Evolutionary conservation across 2,797 vertebrate species (phyloP).

Genomic region (Petrocephalus sullivani): DNA sequence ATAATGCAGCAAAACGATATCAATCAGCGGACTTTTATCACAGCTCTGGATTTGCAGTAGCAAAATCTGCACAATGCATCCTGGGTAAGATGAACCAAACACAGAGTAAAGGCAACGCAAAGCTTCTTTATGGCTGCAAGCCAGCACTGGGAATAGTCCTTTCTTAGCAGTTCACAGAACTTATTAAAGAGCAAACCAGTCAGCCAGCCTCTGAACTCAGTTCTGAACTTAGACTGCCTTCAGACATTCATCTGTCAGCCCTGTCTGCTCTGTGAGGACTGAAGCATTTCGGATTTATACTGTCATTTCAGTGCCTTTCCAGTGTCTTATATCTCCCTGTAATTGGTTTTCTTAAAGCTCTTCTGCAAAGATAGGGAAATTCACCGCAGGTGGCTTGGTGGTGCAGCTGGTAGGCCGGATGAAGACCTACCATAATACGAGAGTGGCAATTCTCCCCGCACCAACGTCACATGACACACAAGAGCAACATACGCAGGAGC

Average conservation of each 20-base stretch:
- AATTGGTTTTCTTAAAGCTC: not conserved
- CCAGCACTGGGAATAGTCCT: not conserved
- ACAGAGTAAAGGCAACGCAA: not conserved
- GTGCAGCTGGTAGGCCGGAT: conserved; percentile 48
- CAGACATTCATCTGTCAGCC: not conserved
- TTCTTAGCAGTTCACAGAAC: not conserved
- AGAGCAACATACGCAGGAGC: conserved; percentile 61
- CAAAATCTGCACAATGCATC: not conserved
- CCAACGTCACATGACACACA: conserved; percentile 39
- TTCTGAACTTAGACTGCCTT: not conserved
- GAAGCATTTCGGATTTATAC: not conserved
- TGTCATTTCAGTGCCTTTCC: not conserved
- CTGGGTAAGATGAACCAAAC: not conserved
- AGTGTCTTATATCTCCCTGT: not conserved
- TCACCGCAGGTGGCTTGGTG: conserved; percentile 42
- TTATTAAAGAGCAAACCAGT: not conserved
- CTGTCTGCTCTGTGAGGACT: not conserved
- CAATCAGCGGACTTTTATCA: not conserved
- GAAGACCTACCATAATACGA: not conserved
- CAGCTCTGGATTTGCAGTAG: not conserved
- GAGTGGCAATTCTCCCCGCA: not conserved
- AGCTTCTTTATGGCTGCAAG: not conserved
- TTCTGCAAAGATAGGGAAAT: not conserved
- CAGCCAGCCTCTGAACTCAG: not conserved
- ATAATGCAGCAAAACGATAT: conserved; percentile 8